Evolutionary conservation across 23 tunicate species (phyloP).

Genomic region (Pegea sp.): DNA sequence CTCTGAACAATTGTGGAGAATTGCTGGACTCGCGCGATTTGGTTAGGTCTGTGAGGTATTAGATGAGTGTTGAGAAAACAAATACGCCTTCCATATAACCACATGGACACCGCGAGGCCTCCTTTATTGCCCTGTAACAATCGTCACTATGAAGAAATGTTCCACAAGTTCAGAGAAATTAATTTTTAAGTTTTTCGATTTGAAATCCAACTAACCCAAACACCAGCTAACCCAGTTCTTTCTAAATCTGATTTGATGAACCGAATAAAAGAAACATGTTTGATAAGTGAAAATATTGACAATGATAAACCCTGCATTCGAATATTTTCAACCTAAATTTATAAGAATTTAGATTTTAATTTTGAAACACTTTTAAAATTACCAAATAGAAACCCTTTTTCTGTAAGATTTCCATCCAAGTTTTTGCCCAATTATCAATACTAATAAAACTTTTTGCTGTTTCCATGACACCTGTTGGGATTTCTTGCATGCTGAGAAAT

Average conservation of each 20-base stretch:
- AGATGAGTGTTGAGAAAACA: constrained; percentile 67
- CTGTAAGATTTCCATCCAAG: constrained; percentile 17
- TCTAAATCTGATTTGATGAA: constrained; percentile 44
- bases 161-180: background rate
- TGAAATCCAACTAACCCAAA: constrained; percentile 36
- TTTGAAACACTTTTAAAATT: background rate
- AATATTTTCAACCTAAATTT: constrained; percentile 52
- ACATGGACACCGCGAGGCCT: constrained; percentile 51
- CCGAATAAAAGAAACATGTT: constrained; percentile 54
- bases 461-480: constrained; percentile 45
- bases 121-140: constrained; percentile 90
- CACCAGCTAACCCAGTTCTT: constrained; percentile 73
- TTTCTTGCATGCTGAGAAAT: constrained; percentile 69
- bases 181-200: background rate
- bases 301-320: constrained; percentile 71
- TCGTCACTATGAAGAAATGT: no score
- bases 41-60: constrained; percentile 22
- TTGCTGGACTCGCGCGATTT: constrained; percentile 27
- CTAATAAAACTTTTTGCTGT: constrained; percentile 72
- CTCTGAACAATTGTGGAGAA: constrained; percentile 31
- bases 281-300: constrained; percentile 28
- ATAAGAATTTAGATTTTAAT: background rate
- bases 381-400: constrained; percentile 45
- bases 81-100: constrained; percentile 21
- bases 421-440: constrained; percentile 59